Percentiles rank a stretch among this genome's conserved stretches.
phyloP scores from a whole-genome alignment of 2,888 invertebrate species.

The Platerodrilus igneus region DNA sequence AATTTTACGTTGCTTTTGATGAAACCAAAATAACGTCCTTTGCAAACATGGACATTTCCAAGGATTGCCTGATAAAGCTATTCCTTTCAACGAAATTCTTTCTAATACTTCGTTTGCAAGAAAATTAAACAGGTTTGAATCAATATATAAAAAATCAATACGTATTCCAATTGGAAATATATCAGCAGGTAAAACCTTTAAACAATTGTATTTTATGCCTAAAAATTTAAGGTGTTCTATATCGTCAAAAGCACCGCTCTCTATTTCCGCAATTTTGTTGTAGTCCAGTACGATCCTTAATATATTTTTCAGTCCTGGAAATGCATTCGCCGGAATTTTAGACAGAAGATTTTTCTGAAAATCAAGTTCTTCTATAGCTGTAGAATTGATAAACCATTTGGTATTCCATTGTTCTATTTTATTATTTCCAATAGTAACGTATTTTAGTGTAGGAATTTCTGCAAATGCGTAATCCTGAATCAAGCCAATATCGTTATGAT shows the following conservation, averaged over 20 bases:
- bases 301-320: conserved; percentile 25
- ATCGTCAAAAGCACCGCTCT: conserved; percentile 29
- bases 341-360: conserved; percentile 29
- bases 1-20: conserved; percentile 23
- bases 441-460: conserved; percentile 23
- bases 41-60: conserved; percentile 35
- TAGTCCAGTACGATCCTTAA: conserved; percentile 27
- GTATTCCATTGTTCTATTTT: conserved; percentile 28
- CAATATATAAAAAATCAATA: conserved; percentile 25
- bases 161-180: conserved; percentile 26
- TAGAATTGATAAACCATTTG: conserved; percentile 31
- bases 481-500: conserved; percentile 26
- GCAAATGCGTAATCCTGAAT: conserved; percentile 29
- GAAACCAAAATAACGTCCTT: conserved; percentile 27
- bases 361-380: conserved; percentile 27
- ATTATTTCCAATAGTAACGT: conserved; percentile 24
- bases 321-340: conserved; percentile 28
- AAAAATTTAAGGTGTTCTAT: conserved; percentile 29
- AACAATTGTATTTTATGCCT: conserved; percentile 30
- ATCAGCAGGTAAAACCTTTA: conserved; percentile 25
- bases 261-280: conserved; percentile 31
- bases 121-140: conserved; percentile 33
- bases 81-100: conserved; percentile 24
- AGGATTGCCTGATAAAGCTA: conserved; percentile 31
- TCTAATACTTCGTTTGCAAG: conserved; percentile 27